A percentile compares a stretch with the other conserved stretches of the same genome.
Evolutionary conservation across 2,888 invertebrate species (phyloP).

Genomic region (Stenoptilia bipunctidactyla): DNA sequence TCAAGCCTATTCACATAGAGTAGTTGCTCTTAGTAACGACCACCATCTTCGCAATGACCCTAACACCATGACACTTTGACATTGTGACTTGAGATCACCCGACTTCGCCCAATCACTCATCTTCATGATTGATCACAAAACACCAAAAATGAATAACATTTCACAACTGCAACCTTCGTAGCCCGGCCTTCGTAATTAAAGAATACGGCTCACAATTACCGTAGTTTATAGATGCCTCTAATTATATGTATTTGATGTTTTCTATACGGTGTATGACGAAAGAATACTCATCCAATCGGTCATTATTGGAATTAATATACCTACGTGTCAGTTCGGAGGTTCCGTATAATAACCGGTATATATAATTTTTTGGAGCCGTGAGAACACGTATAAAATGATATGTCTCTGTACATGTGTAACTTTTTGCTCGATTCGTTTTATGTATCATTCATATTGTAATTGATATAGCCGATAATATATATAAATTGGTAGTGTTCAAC

Average conservation of each 20-base stretch:
- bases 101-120: neutral
- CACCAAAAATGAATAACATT: conserved; percentile 28
- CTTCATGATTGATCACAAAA: conserved; percentile 18
- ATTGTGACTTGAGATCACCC: conserved; percentile 9
- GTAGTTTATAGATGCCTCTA: conserved; percentile 65
- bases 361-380: conserved; percentile 57
- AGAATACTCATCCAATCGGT: conserved; percentile 53
- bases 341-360: conserved; percentile 50
- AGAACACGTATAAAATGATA: conserved; percentile 56
- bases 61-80: conserved; percentile 17
- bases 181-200: conserved; percentile 61
- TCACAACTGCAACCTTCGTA: conserved; percentile 43
- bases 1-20: too few species aligned
- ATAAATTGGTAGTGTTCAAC: neutral
- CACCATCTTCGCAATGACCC: conserved; percentile 1
- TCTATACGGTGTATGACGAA: conserved; percentile 65
- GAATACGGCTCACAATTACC: conserved; percentile 59
- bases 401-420: conserved; percentile 36
- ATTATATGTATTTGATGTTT: conserved; percentile 68
- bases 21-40: too few species aligned
- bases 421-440: conserved; percentile 21
- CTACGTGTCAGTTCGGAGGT: conserved; percentile 68
- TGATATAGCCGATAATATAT: conserved; percentile 27
- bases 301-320: conserved; percentile 69
- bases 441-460: conserved; percentile 37